phyloP scores from a whole-genome alignment of 2,888 invertebrate genomes.

The Neoitamus cyanurus region DNA sequence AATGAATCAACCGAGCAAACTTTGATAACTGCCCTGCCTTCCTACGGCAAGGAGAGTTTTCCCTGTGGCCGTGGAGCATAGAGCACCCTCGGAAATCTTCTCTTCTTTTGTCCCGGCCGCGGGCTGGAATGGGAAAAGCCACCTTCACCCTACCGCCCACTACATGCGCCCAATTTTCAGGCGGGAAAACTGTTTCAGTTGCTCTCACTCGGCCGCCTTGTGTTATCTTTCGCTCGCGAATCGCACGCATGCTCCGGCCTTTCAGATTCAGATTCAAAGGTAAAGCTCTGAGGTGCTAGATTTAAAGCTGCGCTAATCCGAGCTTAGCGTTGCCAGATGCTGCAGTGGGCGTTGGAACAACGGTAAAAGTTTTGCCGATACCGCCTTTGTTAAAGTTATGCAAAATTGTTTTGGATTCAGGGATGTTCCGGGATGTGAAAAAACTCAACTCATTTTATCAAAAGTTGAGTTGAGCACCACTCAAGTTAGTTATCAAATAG shows the following conservation, averaged over 20 bases:
- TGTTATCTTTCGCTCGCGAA: neutral
- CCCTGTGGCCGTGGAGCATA: conserved; percentile 32
- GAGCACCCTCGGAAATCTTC: conserved; percentile 40
- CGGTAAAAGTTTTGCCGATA: neutral
- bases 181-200: conserved; percentile 20
- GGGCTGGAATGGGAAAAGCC: conserved; percentile 19
- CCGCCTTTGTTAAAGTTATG: too few species aligned
- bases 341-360: neutral
- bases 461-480: too few species aligned
- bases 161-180: conserved; percentile 21
- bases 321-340: neutral
- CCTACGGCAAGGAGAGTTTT: conserved; percentile 34
- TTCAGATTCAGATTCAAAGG: neutral
- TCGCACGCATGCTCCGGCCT: conserved; percentile 1
- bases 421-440: too few species aligned
- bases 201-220: conserved; percentile 25
- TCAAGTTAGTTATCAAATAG: too few species aligned
- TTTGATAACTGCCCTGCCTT: conserved; percentile 36
- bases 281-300: conserved; percentile 21
- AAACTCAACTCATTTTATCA: too few species aligned
- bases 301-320: neutral
- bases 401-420: too few species aligned
- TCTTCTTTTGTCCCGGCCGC: neutral
- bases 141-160: conserved; percentile 34
- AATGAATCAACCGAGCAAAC: conserved; percentile 38